Percentiles rank a stretch among this genome's conserved stretches.
These are phyloP conservation scores for Tetrao urogallus DNA, from an alignment of 2,113 vertebrate genomes.

Conservation along the genomic window DNA sequence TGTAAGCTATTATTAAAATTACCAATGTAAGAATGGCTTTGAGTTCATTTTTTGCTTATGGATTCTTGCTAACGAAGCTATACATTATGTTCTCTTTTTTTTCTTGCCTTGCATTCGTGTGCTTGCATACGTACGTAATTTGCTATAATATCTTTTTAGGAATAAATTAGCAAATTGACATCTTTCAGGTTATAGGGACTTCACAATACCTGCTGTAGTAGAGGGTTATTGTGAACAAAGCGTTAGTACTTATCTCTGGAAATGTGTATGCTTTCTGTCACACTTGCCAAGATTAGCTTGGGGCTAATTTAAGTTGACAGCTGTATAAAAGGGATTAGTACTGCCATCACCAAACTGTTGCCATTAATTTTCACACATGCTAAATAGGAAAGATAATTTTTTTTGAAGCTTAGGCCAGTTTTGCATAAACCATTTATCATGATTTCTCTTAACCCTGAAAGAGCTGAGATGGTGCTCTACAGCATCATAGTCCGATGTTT, in stretches of 20 bases:
- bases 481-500: not conserved
- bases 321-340: slow-evolving; percentile 65
- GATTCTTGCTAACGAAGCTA: not conserved
- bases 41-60: not conserved
- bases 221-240: slow-evolving; percentile 17
- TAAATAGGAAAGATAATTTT: slow-evolving; percentile 28
- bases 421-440: slow-evolving; percentile 62
- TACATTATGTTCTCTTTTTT: not conserved
- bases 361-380: slow-evolving; percentile 46
- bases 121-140: not conserved
- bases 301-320: slow-evolving; percentile 63
- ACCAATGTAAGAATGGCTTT: not conserved
- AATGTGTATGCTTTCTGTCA: slow-evolving; percentile 1
- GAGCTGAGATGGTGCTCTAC: not conserved
- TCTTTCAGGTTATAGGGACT: not conserved
- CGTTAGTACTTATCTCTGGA: not conserved
- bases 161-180: slow-evolving; percentile 12
- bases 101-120: not conserved
- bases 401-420: slow-evolving; percentile 18
- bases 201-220: not conserved
- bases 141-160: not conserved
- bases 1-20: not conserved
- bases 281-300: slow-evolving; percentile 17
- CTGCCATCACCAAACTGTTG: not conserved
- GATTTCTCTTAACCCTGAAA: slow-evolving; percentile 30